Conservation (phyloP, 2,113 vertebrate species). For the Daboia siamensis region DNA sequence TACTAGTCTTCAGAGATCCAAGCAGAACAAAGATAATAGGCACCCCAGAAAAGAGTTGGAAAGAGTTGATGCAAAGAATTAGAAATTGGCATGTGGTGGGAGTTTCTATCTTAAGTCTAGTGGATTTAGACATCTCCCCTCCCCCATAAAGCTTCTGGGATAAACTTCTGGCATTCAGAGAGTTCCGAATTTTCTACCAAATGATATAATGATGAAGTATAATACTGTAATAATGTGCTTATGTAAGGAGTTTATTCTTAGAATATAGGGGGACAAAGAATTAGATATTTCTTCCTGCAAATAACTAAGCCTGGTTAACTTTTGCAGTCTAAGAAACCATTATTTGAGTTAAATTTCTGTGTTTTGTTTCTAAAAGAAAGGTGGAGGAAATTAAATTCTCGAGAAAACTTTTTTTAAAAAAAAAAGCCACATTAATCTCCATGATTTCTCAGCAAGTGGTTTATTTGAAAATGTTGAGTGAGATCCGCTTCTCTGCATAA, state of each 20-base stretch:
- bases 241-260: neutral
- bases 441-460: neutral
- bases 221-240: neutral
- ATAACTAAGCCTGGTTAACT: slow-evolving; percentile 4
- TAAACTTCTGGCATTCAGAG: neutral
- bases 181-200: neutral
- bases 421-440: neutral
- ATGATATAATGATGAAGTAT: neutral
- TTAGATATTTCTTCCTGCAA: neutral
- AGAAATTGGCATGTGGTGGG: neutral
- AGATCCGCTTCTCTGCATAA: neutral
- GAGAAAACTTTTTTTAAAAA: neutral
- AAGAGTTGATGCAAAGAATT: neutral
- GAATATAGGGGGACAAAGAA: neutral
- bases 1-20: slow-evolving; percentile 23
- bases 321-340: slow-evolving; percentile 34
- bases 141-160: neutral
- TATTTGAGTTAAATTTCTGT: neutral
- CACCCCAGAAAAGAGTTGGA: slow-evolving; percentile 2
- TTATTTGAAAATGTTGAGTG: neutral
- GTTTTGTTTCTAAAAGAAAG: neutral
- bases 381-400: neutral
- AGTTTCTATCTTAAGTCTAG: neutral
- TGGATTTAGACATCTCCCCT: neutral
- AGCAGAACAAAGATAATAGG: neutral